phyloP scores from a whole-genome alignment of 2,113 vertebrate genomes.

The Trichomycterus rosablanca region DNA sequence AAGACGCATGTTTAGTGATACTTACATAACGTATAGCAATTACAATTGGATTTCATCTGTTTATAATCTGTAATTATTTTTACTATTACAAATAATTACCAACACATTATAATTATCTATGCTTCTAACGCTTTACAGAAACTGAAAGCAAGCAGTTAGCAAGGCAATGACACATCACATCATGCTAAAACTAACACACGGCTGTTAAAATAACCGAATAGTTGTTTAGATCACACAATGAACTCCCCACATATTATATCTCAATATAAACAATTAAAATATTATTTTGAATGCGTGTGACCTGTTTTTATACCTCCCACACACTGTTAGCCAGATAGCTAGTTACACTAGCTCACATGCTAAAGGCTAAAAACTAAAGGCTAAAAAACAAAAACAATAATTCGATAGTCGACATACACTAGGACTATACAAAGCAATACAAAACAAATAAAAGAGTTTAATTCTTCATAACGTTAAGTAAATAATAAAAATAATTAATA shows the following conservation, averaged over 20 bases:
- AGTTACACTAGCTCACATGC: conserved; percentile 5
- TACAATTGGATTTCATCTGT: no score
- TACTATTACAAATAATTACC: no score
- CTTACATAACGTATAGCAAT: no score
- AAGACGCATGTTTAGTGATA: no score
- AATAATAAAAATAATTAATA: neutral
- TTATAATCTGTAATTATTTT: no score
- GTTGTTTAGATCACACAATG: neutral
- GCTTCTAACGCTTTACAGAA: no score
- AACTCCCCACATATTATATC: no score
- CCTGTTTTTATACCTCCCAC: no score
- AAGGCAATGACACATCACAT: conserved; percentile 40
- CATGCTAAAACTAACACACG: neutral
- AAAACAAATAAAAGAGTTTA: neutral
- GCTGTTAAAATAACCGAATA: neutral
- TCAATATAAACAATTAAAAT: no score
- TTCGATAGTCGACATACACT: neutral
- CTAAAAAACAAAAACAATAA: neutral
- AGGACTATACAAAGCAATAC: neutral
- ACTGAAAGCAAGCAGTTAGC: conserved; percentile 25
- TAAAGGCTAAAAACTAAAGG: neutral
- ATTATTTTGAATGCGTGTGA: no score
- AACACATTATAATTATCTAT: no score
- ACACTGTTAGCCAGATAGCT: neutral
- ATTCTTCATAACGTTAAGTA: no score